Evolutionary conservation across 2,797 vertebrate species (phyloP).

Genomic region (Phoeniculus purpureus): DNA sequence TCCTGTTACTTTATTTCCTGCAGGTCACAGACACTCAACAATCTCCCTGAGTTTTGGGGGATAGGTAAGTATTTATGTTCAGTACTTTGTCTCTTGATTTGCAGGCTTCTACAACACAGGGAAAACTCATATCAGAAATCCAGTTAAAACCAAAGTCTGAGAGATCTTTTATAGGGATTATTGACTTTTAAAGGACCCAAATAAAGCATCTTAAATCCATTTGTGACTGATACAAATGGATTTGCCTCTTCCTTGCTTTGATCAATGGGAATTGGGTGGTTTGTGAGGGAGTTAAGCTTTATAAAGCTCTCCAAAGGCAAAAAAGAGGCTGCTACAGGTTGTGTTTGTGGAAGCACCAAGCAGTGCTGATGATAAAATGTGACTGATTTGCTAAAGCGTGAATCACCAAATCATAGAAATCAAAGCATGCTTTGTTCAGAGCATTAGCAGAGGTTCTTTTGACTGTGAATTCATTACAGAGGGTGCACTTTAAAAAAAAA

Average conservation of each 20-base stretch:
- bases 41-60: background rate
- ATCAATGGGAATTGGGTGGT: conserved; percentile 47
- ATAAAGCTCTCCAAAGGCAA: background rate
- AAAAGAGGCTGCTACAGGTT: background rate
- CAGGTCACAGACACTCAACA: background rate
- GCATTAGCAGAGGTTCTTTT: conserved; percentile 25
- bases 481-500: background rate
- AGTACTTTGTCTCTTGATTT: background rate
- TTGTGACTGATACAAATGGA: conserved; percentile 34
- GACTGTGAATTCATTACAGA: background rate
- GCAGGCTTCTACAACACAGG: background rate
- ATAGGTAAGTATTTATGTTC: background rate
- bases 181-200: conserved; percentile 27
- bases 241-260: conserved; percentile 49
- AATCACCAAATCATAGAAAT: background rate
- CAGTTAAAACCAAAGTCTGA: background rate
- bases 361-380: conserved; percentile 33
- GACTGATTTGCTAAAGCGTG: conserved; percentile 45
- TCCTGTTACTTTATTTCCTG: background rate
- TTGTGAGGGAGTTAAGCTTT: conserved; percentile 27
- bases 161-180: conserved; percentile 25
- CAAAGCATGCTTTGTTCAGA: conserved; percentile 55
- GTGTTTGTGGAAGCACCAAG: conserved; percentile 17
- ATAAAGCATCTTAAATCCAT: conserved; percentile 13
- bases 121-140: background rate